A percentile compares a stretch with the other conserved stretches of the same genome.
phyloP scores from a whole-genome alignment of 2,113 vertebrate species.

The Myotis brandtii region DNA sequence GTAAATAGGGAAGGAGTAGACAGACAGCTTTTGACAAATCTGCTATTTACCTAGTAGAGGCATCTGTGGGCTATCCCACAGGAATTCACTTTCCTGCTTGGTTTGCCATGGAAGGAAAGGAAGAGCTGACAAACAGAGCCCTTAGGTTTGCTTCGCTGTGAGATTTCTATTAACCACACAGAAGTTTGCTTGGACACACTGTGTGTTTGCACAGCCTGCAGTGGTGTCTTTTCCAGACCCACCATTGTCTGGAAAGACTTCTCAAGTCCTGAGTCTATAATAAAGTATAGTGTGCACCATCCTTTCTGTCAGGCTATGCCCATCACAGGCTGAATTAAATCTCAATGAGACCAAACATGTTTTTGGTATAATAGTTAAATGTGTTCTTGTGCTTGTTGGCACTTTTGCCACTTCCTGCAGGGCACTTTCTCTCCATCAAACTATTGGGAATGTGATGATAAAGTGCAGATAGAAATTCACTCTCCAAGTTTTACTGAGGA shows the following conservation, averaged over 20 bases:
- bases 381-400: background rate
- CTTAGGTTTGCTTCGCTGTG: conserved; percentile 76
- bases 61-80: conserved; percentile 27
- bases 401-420: background rate
- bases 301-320: conserved; percentile 49
- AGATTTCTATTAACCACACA: conserved; percentile 53
- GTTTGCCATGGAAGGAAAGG: conserved; percentile 20
- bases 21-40: conserved; percentile 57
- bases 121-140: background rate
- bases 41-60: conserved; percentile 18
- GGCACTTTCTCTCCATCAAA: background rate
- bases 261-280: conserved; percentile 65
- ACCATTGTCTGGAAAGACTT: conserved; percentile 71
- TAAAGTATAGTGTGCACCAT: conserved; percentile 59
- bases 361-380: conserved; percentile 1
- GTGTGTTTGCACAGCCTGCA: conserved; percentile 43
- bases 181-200: background rate
- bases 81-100: conserved; percentile 56
- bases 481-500: background rate
- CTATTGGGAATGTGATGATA: background rate
- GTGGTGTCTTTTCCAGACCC: conserved; percentile 77
- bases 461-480: background rate
- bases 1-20: background rate
- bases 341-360: conserved; percentile 60
- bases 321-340: conserved; percentile 61